Evolutionary conservation across 2,797 vertebrate species (phyloP).

Genomic region (Dermochelys coriacea): DNA sequence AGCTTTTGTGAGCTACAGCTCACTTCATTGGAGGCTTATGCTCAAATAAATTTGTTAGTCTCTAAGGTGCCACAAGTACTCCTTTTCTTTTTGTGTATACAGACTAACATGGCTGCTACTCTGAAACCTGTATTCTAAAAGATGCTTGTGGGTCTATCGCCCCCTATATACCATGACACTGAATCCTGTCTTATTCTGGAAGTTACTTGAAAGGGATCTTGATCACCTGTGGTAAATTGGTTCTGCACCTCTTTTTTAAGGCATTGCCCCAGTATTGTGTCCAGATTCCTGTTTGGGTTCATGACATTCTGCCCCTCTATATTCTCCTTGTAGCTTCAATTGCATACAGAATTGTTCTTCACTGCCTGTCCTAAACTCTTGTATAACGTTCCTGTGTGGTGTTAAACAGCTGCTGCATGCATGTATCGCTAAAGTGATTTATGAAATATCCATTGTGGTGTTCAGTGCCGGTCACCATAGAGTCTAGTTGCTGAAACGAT

Average conservation of each 20-base stretch:
- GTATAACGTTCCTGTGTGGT: neutral
- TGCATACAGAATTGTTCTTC: neutral
- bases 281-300: neutral
- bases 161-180: neutral
- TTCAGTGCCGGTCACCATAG: neutral
- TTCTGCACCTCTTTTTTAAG: rapidly evolving
- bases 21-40: too few relatives aligned
- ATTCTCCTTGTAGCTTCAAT: rapidly evolving
- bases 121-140: too few relatives aligned
- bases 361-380: neutral
- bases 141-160: neutral
- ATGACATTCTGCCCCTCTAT: neutral
- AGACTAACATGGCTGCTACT: too few relatives aligned
- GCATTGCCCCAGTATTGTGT: neutral
- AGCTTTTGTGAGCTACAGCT: too few relatives aligned
- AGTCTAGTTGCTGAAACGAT: neutral
- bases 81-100: too few relatives aligned
- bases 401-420: neutral
- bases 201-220: neutral
- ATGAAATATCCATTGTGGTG: neutral
- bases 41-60: too few relatives aligned
- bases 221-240: neutral
- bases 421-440: neutral
- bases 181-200: neutral
- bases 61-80: too few relatives aligned